Evolutionary conservation across 2,888 invertebrate species (phyloP), one percentile per base, ranked within the genome.

Genomic region (Calliopum simillimum): DNA sequence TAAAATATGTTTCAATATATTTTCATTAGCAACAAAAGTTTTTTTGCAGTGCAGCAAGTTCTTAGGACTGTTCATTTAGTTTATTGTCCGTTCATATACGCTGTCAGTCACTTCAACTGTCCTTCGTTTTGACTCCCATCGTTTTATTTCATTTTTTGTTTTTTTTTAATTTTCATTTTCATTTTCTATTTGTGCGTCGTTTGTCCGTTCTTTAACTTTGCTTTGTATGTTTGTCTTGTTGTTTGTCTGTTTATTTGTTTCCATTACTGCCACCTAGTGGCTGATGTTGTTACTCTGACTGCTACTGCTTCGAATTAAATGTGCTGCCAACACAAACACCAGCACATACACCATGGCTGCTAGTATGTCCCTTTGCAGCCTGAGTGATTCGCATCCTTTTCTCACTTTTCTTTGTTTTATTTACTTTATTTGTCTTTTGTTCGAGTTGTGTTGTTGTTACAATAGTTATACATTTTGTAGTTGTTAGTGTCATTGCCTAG

Each of bases 381-480:
- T 33, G 33, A 33, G 33, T 33, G 33, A 33, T 33, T 33, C 33
- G 33, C 33, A 33, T 33, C 33, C 33, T 33, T 33, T 33, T 33
- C 33, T 33, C 33, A 33, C 33, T 33, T 33, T 33, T 33, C 33
- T 33, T 46, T 46, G 21, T 62, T 46, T 44, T 11, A 25, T 21
- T 23, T 21, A 33, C 11, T 16, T 21, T 13, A 56, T 25, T 56
- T 56, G 56, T 14, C 33, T 56, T 25, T 25, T 14, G 49, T 53
- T 49, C n/a, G n/a, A n/a, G 41, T 49, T 49, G 12, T 58, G 61
- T 75, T 76, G 66, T 73, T 72, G 70, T 74, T 78, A 76, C 78
- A 78, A 74, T 80, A 79, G 78, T 79, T 79, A 79, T 77, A 75
- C 72, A 67, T 71, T 72, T 73, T 73, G 77, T 79, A 78, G 79